Evolutionary conservation across 2,797 vertebrate species (phyloP).

Genomic region (Sibirionetta formosa): DNA sequence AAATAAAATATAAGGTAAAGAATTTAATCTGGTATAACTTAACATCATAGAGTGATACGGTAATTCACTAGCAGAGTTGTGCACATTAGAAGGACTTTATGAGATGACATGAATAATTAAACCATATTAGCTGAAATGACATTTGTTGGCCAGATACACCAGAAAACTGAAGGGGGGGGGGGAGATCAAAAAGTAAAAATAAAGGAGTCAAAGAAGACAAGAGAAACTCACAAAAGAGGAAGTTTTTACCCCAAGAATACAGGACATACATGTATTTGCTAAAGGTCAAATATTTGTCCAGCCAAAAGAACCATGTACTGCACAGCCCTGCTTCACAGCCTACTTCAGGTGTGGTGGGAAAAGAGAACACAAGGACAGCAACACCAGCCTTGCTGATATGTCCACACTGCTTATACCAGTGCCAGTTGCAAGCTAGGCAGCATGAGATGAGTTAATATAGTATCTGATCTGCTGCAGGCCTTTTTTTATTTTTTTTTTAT

Average conservation of each 20-base stretch:
- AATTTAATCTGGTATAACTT: not conserved
- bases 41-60: not conserved
- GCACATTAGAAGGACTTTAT: not conserved
- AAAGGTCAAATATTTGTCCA: not conserved
- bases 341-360: not conserved
- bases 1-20: not conserved
- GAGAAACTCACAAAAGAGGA: not conserved
- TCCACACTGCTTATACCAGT: not conserved
- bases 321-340: not conserved
- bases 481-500: no score
- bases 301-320: accelerated
- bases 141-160: not conserved
- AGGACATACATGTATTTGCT: not conserved
- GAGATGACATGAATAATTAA: not conserved
- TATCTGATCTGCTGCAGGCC: not conserved
- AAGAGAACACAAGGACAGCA: not conserved
- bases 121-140: not conserved
- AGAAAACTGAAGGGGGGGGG: not conserved
- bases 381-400: not conserved
- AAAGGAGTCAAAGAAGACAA: not conserved
- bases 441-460: not conserved
- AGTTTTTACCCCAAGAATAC: not conserved
- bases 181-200: not conserved
- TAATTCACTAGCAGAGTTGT: not conserved
- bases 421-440: not conserved